Evolutionary conservation across 2,888 invertebrate species (phyloP).

Genomic region (Carcina quercana): DNA sequence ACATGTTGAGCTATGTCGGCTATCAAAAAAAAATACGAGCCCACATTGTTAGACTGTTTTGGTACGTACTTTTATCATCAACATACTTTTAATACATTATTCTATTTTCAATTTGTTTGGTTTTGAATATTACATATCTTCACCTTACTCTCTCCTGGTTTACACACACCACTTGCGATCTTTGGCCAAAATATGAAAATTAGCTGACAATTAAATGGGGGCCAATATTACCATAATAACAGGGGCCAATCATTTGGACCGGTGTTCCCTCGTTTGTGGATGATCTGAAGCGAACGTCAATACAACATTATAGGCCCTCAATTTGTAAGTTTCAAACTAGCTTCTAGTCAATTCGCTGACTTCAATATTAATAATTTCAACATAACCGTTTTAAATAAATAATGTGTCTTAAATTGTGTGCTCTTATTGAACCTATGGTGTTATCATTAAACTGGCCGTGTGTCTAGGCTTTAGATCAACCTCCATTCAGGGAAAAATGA

Average conservation of each 20-base stretch:
- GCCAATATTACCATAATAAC: conserved; percentile 3
- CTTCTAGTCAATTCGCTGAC: too few relatives aligned
- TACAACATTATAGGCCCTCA: background rate
- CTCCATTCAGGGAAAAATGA: too few relatives aligned
- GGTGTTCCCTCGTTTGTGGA: background rate
- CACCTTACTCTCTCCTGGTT: too few relatives aligned
- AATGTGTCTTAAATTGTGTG: background rate
- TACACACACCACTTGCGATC: too few relatives aligned
- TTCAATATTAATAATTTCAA: background rate
- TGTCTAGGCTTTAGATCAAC: too few relatives aligned
- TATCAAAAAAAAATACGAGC: too few relatives aligned
- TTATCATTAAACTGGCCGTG: too few relatives aligned
- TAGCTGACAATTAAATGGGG: background rate
- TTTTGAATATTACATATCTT: background rate
- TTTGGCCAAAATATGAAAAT: background rate
- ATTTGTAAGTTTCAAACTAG: background rate
- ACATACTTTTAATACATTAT: background rate
- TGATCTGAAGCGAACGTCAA: background rate
- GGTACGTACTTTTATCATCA: background rate
- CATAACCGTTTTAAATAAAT: background rate
- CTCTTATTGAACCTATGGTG: background rate
- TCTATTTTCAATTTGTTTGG: background rate
- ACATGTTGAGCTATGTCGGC: too few relatives aligned
- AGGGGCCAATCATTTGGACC: background rate
- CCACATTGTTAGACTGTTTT: background rate